Percentiles rank a stretch among this genome's conserved stretches.
Evolutionary conservation across 2,113 vertebrate genomes (phyloP).

Genomic region (Phasianus colchicus): DNA sequence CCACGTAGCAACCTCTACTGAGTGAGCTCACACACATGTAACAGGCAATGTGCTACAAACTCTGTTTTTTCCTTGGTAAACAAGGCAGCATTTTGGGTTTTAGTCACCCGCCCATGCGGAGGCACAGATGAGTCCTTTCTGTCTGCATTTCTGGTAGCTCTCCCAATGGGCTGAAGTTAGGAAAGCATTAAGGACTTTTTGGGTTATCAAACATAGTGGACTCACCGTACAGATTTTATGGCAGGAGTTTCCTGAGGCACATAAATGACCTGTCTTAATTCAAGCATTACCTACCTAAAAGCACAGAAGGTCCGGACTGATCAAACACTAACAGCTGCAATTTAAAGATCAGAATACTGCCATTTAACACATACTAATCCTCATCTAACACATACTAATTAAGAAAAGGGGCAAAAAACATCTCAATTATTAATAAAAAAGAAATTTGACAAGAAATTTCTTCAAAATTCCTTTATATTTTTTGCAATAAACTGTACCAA

Average conservation of each 20-base stretch:
- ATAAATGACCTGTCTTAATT: neutral
- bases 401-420: too few relatives aligned
- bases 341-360: neutral
- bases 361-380: neutral
- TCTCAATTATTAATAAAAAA: too few relatives aligned
- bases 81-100: neutral
- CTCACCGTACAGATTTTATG: neutral
- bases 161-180: neutral
- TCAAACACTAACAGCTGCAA: neutral
- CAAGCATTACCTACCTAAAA: neutral
- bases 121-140: neutral
- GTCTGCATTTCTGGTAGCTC: neutral
- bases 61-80: neutral
- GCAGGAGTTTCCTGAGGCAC: neutral
- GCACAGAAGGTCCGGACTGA: neutral
- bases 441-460: neutral
- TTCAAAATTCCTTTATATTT: neutral
- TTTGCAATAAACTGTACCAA: neutral
- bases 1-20: neutral
- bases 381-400: neutral
- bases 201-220: neutral
- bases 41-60: neutral
- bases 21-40: neutral
- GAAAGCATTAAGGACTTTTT: neutral
- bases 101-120: neutral